These are phyloP conservation scores for Willowsia nigromaculata DNA, from an alignment of 2,888 invertebrate genomes.

Conservation along the genomic window DNA sequence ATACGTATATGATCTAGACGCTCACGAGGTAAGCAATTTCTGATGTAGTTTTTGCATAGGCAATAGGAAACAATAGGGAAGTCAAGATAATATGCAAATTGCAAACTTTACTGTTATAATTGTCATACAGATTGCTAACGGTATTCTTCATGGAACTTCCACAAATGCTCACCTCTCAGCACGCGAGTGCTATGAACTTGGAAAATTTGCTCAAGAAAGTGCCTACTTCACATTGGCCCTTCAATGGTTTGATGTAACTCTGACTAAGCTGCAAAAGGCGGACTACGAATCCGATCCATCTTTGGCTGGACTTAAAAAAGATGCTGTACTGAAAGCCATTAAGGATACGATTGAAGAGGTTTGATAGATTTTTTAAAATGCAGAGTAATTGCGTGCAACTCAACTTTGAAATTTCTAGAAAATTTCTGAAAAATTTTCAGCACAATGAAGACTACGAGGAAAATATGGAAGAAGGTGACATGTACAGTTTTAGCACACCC, in stretches of 20 bases:
- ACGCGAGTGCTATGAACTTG: constrained; percentile 74
- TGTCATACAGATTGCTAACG: constrained; percentile 12
- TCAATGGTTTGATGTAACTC: constrained; percentile 75
- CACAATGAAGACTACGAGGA: constrained; percentile 63
- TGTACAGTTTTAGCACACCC: constrained; percentile 60
- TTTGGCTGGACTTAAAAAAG: background rate
- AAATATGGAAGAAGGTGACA: constrained; percentile 59
- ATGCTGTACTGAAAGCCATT: constrained; percentile 16
- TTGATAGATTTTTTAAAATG: background rate
- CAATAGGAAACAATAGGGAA: too few relatives aligned
- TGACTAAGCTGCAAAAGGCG: constrained; percentile 51
- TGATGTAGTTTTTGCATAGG: too few relatives aligned
- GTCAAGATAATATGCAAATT: constrained; percentile 1
- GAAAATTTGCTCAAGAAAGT: constrained; percentile 72
- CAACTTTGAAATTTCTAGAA: background rate
- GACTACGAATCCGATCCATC: background rate
- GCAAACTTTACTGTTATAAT: background rate
- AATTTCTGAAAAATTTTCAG: background rate
- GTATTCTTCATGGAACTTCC: constrained; percentile 39
- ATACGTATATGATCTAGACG: constrained; percentile 74
- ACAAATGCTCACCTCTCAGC: constrained; percentile 70
- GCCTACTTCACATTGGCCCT: constrained; percentile 75
- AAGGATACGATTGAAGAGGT: constrained; percentile 31
- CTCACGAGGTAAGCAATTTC: constrained; percentile 40
- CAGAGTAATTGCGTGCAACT: background rate